phyloP scores from a whole-genome alignment of 2,797 vertebrate genomes.

The Eremophila alpestris region DNA sequence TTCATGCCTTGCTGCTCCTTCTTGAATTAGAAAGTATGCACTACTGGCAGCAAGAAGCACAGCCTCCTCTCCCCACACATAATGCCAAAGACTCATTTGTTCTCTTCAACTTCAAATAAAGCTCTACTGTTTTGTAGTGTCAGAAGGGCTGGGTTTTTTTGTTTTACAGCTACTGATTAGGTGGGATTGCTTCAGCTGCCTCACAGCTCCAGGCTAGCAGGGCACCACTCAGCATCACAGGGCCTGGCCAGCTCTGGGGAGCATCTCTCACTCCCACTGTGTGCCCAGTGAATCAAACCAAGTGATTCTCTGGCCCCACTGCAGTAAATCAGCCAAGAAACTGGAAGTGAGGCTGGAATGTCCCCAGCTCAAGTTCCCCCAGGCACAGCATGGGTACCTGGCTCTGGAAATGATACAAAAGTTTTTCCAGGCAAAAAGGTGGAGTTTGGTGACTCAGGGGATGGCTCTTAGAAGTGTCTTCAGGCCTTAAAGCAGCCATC shows the following conservation, averaged over 20 bases:
- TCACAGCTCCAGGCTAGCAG: not conserved
- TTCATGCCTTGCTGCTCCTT: constrained; percentile 63
- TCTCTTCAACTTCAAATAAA: constrained; percentile 63
- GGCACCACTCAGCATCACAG: not conserved
- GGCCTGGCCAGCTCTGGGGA: not conserved
- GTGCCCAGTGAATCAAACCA: not conserved
- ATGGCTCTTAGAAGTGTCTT: not conserved
- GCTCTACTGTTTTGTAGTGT: constrained; percentile 58
- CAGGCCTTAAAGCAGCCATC: not conserved
- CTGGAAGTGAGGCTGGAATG: not conserved
- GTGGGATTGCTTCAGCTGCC: not conserved
- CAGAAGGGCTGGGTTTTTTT: not conserved
- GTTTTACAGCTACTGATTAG: constrained; percentile 42
- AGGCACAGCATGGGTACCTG: not conserved
- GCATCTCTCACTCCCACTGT: not conserved
- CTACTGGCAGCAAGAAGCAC: constrained; percentile 79
- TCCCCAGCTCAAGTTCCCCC: not conserved
- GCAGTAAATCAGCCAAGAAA: not conserved
- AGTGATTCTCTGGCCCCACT: not conserved
- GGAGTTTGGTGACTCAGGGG: not conserved
- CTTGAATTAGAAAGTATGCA: constrained; percentile 78
- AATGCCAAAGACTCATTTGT: constrained; percentile 64
- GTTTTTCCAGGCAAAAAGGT: not conserved
- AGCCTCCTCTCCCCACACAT: constrained; percentile 70
- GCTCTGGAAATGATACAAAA: not conserved